Evolutionary conservation across 2,888 invertebrate genomes (phyloP), one percentile per base, ranked within the genome.

Genomic region (Busseola fusca): DNA sequence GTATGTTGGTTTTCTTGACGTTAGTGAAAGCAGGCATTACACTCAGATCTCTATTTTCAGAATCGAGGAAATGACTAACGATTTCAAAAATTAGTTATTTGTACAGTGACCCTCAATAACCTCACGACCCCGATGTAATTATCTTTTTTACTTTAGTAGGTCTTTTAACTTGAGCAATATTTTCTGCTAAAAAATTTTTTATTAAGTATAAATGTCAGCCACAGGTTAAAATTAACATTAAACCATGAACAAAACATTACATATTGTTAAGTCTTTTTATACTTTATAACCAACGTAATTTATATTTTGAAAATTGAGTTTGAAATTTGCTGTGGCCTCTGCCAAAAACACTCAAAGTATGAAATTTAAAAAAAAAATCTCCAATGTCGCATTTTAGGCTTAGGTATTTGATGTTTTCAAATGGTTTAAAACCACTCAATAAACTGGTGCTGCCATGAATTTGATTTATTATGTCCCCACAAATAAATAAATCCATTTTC

Each of bases 171-270:
- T 64, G 18, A 27, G 59, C 18, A 66, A 34, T 18, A 34, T 63
- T 63, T 18, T 16, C 10, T 21, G 21, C 25, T 10, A n/a, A 62
- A 42, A 42, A 65, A 18, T 6, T 6, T 30, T 21, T 64, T 12
- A n/a, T n/a, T n/a, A n/a, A n/a, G 34, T 34, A 34, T 7, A 34
- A 34, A 73, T 42, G 59, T 54, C 71, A 71, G n/a, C 34, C 14
- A 21, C 73, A 71, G 73, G 40, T 59, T 30, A 9, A 30, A 52
- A 69, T 45, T 59, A 25, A 57, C 37, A 45, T n/a, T 30, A 34
- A 72, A 40, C 34, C 42, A 40, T 4, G 14, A 40, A 40, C 3
- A n/a, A 40, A 40, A 12, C 3, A n/a, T n/a, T n/a, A n/a, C n/a
- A n/a, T n/a, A n/a, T n/a, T n/a, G n/a, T n/a, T n/a, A n/a, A n/a